Evolutionary conservation across 2,797 vertebrate species (phyloP), one percentile per base, ranked within the genome.

Genomic region (Meriones psammophilus): DNA sequence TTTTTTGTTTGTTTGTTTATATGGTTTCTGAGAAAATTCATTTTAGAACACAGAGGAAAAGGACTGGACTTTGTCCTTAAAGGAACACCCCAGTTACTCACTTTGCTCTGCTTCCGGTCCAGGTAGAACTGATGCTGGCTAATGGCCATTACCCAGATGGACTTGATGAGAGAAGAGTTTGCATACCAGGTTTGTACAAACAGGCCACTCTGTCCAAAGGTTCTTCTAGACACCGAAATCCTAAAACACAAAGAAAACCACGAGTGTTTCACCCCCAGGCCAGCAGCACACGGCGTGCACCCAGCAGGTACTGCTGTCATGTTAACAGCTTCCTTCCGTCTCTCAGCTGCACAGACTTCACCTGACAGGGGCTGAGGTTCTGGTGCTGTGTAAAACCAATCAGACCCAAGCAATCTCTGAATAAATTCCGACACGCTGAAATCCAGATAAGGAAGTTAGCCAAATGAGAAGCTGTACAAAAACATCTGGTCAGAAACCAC

Each of bases 111-210:
- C 95, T 99, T 99, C 97, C 99, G 99, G 98, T 99, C 99, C 99
- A 99, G 98, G 98, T 99, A 99, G 97, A 99, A 99, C 98, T 99
- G 99, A 98, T 99, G 99, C 96, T 99, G 99, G 98, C 99, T 99
- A 97, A 99, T 99, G 96, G 99, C 99, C 99, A 99, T 99, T 96
- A 99, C 99, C 99, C 99, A 99, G 98, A 99, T 99, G 98, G 99
- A 99, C 97, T 99, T 99, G 98, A 99, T 99, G 98, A 99, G 98
- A 97, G 99, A 99, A 89, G 99, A 99, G 98, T 99, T 99, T 94
- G 99, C 99, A 99, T 99, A 99, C 99, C 99, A 99, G 0, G 99
- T 98, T 97, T 99, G 99, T 94, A 99, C 99, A 80, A 99, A 99
- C 92, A 99, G 98, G 79, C 99, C 99, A 0, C 99, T 99, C 98